phyloP scores from a whole-genome alignment of 35 echinoderm and acorn worm genomes.

The Apostichopus japonicus region DNA sequence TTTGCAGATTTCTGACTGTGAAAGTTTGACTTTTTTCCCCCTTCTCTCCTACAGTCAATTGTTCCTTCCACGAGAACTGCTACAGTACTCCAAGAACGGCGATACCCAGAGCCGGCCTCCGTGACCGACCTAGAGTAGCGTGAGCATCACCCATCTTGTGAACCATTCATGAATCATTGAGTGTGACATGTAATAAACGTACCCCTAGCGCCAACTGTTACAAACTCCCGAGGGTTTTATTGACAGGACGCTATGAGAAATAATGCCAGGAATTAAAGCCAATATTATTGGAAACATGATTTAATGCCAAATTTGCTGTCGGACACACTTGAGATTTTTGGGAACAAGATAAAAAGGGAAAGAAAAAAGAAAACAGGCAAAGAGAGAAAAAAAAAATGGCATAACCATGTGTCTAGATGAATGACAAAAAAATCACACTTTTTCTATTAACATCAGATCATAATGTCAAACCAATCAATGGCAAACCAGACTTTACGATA shows the following conservation, averaged over 20 bases:
- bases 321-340: slow-evolving; percentile 51
- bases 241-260: slow-evolving; percentile 35
- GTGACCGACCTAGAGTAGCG: background rate
- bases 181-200: slow-evolving; percentile 35
- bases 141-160: slow-evolving; percentile 36
- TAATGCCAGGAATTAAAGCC: slow-evolving; percentile 43
- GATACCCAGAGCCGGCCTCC: slow-evolving; percentile 15
- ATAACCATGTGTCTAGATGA: slow-evolving; percentile 42
- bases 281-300: slow-evolving; percentile 50
- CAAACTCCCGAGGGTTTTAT: slow-evolving; percentile 32
- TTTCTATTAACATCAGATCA: slow-evolving; percentile 39
- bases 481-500: slow-evolving; percentile 53
- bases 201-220: slow-evolving; percentile 33
- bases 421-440: slow-evolving; percentile 14
- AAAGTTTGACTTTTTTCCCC: background rate
- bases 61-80: background rate
- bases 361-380: too few species aligned
- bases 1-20: slow-evolving; percentile 2
- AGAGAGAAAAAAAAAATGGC: slow-evolving; percentile 16
- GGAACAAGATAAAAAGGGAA: background rate
- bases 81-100: background rate
- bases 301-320: slow-evolving; percentile 59
- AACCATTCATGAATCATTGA: slow-evolving; percentile 54
- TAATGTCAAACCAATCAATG: slow-evolving; percentile 48
- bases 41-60: background rate